A percentile compares a stretch with the other conserved stretches of the same genome.
Conservation (phyloP, 2,797 vertebrate genomes). For the Epinephelus coioides region DNA sequence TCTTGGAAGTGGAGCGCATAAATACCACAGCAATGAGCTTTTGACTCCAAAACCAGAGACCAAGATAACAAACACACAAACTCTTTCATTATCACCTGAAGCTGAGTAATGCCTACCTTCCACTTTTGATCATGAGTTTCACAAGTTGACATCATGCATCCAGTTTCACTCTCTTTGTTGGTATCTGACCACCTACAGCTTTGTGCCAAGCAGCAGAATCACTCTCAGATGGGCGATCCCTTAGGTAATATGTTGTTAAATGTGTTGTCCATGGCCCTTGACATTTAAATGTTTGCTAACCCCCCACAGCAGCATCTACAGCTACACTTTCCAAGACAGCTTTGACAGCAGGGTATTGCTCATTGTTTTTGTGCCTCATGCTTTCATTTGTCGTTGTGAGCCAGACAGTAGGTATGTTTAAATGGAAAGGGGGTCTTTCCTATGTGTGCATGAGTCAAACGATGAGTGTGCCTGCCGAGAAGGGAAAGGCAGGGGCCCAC, state of each 20-base stretch:
- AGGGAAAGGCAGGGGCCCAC: constrained; percentile 76
- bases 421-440: constrained; percentile 74
- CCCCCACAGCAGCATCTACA: constrained; percentile 11
- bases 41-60: background rate
- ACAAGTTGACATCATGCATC: constrained; percentile 2
- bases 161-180: background rate
- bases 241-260: constrained; percentile 29
- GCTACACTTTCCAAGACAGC: constrained; percentile 4
- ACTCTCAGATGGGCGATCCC: constrained; percentile 25
- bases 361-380: constrained; percentile 57
- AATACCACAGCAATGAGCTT: constrained; percentile 36
- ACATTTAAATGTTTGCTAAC: constrained; percentile 43
- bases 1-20: background rate
- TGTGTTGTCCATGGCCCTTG: constrained; percentile 26
- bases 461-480: constrained; percentile 81
- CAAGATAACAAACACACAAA: constrained; percentile 14
- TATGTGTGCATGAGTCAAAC: constrained; percentile 75
- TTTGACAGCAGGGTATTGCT: constrained; percentile 55
- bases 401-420: constrained; percentile 77
- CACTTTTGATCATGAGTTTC: constrained; percentile 15
- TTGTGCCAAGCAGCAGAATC: constrained; percentile 7
- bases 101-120: constrained; percentile 9
- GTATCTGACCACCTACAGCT: background rate
- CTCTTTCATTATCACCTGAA: background rate
- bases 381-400: constrained; percentile 56